Evolutionary conservation across 2,888 invertebrate genomes (phyloP).

Genomic region (Ctena decussata): DNA sequence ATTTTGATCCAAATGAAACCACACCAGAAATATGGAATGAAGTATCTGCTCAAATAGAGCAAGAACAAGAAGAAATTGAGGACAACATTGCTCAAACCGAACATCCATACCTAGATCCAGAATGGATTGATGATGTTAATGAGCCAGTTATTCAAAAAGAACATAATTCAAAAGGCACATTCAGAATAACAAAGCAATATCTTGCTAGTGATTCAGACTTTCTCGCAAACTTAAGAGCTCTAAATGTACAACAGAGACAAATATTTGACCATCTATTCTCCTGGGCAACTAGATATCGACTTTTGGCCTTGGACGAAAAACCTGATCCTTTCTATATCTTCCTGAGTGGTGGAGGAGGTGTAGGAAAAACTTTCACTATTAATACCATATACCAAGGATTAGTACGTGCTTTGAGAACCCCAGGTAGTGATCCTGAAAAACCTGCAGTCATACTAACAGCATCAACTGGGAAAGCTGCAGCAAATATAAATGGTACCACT

Average conservation of each 20-base stretch:
- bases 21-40: constrained; percentile 44
- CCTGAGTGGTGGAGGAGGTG: too few species aligned
- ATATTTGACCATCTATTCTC: background rate
- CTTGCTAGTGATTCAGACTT: background rate
- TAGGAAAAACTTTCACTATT: too few species aligned
- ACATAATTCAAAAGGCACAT: background rate
- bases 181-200: background rate
- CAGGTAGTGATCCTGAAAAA: constrained; percentile 23
- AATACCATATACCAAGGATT: too few species aligned
- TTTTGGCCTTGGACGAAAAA: background rate
- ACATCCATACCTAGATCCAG: background rate
- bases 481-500: constrained; percentile 51
- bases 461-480: constrained; percentile 56
- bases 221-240: background rate
- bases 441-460: constrained; percentile 46
- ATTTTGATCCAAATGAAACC: constrained; percentile 17
- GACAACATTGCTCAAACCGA: background rate
- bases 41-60: constrained; percentile 41
- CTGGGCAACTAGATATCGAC: background rate
- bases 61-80: background rate
- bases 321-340: constrained; percentile 5
- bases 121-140: background rate
- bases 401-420: too few species aligned
- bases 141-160: background rate
- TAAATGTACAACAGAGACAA: background rate